A percentile compares a stretch with the other conserved stretches of the same genome.
Conservation (phyloP, 2,113 vertebrate species). For the Macroglossus sobrinus region DNA sequence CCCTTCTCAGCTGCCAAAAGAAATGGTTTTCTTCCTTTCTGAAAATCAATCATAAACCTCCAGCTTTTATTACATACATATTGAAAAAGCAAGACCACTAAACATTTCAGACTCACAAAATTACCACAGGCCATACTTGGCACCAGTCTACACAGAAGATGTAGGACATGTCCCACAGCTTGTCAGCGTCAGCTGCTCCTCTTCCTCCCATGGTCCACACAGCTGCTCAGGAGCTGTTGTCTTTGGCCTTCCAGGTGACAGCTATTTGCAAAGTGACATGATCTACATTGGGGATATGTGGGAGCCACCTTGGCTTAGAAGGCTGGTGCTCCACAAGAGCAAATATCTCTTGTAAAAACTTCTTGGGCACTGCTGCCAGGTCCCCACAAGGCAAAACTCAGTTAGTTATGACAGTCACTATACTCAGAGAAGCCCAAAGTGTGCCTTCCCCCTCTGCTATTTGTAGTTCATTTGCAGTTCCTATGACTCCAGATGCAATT, state of each 20-base stretch:
- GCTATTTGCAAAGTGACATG: neutral
- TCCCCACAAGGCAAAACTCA: neutral
- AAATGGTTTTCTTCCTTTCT: conserved; percentile 90
- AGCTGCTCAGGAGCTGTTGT: neutral
- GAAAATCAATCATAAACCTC: conserved; percentile 60
- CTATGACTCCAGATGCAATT: neutral
- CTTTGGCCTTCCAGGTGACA: neutral
- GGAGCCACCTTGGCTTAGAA: neutral
- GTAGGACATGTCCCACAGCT: neutral
- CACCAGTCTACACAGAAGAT: neutral
- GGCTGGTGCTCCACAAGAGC: neutral
- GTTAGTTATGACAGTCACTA: neutral
- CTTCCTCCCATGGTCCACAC: neutral
- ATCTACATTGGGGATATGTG: neutral
- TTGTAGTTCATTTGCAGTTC: neutral
- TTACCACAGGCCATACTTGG: neutral
- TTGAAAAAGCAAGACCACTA: neutral
- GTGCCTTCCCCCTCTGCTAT: neutral
- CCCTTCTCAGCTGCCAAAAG: conserved; percentile 88
- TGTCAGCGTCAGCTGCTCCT: neutral
- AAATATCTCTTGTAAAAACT: neutral
- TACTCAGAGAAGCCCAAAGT: neutral
- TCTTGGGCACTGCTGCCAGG: neutral
- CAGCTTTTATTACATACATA: neutral
- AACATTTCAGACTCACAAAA: neutral